Evolutionary conservation across 2,888 invertebrate genomes (phyloP), one percentile per base, ranked within the genome.

Genomic region (Macrosiphum euphorbiae): DNA sequence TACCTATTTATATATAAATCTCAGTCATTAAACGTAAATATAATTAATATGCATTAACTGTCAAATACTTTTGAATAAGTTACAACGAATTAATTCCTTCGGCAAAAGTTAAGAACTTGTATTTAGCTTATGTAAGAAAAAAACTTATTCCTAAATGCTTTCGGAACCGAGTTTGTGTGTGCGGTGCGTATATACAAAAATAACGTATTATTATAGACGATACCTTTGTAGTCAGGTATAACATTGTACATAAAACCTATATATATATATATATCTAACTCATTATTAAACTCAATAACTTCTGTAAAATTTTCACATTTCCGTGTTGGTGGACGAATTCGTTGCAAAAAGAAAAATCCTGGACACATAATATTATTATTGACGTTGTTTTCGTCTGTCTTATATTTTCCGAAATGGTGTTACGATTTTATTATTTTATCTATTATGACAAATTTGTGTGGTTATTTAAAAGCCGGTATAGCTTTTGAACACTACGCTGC

Each of bases 1-100:
- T 16, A n/a, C n/a, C n/a, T n/a, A n/a, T 67, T 67, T 84, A 3
- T 35, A 16, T 7, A 50, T 86, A 50, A 86, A 87, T 87, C 87
- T 50, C 87, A n/a, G 13, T 87, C 52, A 52, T 50, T 87, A 50
- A 87, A 52, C 44, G 47, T 16, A n/a, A 35, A 50, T 87, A 52
- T 20, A 87, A n/a, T 44, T 26, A 50, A 87, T 20, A n/a, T 47
- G 52, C n/a, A 87, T 87, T 87, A 50, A 87, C 50, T 87, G 50
- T 52, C 13, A 87, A 87, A 87, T 52, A 52, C 87, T 87, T 87
- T 87, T 87, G 87, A 87, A 87, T 87, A 87, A 35, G 87, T 10
- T 87, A 47, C n/a, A 87, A 87, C 52, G 20, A 87, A 87, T 47
- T n/a, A 47, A 87, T 47, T 50, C 8, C 4, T 52, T n/a, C 50